phyloP scores from a whole-genome alignment of 1,140 invertebrate species.

The Papilio dardanus region DNA sequence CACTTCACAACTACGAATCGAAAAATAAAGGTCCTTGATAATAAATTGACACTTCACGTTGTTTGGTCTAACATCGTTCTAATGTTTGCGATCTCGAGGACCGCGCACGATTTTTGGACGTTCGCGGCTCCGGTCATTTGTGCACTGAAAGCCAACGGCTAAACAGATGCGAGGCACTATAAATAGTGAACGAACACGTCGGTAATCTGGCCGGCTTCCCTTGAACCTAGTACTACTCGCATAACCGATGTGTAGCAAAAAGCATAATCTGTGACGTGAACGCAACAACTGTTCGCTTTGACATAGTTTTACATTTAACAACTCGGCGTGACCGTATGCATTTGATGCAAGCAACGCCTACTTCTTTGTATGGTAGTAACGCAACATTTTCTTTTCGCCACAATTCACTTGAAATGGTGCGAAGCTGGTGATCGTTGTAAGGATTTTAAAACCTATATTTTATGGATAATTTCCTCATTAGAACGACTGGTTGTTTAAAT shows the following conservation, averaged over 20 bases:
- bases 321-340: slow-evolving; percentile 68
- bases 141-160: slow-evolving; percentile 76
- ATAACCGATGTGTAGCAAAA: slow-evolving; percentile 54
- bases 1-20: slow-evolving; percentile 32
- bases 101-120: slow-evolving; percentile 58
- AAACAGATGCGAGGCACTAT: slow-evolving; percentile 77
- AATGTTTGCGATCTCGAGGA: slow-evolving; percentile 43
- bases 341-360: slow-evolving; percentile 55
- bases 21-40: background rate
- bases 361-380: slow-evolving; percentile 39
- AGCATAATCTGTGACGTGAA: slow-evolving; percentile 70
- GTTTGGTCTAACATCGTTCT: background rate
- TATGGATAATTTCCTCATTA: too few relatives aligned
- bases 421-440: background rate
- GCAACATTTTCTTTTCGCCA: slow-evolving; percentile 40
- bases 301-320: slow-evolving; percentile 78
- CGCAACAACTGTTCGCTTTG: slow-evolving; percentile 75
- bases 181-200: slow-evolving; percentile 78
- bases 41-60: slow-evolving; percentile 19
- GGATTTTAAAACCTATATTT: background rate
- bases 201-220: slow-evolving; percentile 77
- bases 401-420: slow-evolving; percentile 43
- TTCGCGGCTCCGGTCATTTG: slow-evolving; percentile 74
- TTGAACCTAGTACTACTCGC: slow-evolving; percentile 76
- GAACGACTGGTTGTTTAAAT: too few relatives aligned